phyloP scores from a whole-genome alignment of 2,113 vertebrate species.

The Anarrhichthys ocellatus region DNA sequence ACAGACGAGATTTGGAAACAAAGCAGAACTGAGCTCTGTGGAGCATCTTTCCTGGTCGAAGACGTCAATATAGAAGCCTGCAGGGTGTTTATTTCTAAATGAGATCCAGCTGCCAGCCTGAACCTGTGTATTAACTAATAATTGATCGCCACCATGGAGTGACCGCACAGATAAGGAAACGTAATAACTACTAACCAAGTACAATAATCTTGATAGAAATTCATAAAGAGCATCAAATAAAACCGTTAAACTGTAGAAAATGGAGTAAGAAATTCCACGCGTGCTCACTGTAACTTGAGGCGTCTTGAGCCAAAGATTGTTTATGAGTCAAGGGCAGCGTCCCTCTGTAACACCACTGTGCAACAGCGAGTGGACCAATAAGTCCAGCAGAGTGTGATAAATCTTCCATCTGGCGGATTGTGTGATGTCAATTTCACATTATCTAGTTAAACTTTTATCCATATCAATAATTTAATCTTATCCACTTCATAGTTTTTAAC shows the following conservation, averaged over 20 bases:
- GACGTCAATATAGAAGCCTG: background rate
- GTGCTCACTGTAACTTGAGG: background rate
- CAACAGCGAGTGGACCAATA: background rate
- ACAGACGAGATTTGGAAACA: background rate
- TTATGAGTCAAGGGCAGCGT: background rate
- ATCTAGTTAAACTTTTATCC: no score
- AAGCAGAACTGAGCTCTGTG: background rate
- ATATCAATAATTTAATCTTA: background rate
- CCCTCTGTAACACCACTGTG: background rate
- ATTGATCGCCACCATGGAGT: background rate
- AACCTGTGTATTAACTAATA: background rate
- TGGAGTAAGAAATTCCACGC: background rate
- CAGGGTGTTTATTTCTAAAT: conserved; percentile 1
- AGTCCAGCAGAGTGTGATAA: background rate
- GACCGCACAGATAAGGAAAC: background rate
- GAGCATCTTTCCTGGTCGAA: background rate
- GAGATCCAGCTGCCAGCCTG: background rate
- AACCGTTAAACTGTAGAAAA: background rate
- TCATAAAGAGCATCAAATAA: background rate
- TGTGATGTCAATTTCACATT: no score
- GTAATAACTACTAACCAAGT: background rate
- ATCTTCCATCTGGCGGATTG: no score
- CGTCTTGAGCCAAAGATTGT: background rate
- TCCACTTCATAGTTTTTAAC: background rate
- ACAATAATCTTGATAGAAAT: no score